Base-by-base conservation (phyloP, 2,888 invertebrate genomes). In the Ormyrus nitidulus region DNA sequence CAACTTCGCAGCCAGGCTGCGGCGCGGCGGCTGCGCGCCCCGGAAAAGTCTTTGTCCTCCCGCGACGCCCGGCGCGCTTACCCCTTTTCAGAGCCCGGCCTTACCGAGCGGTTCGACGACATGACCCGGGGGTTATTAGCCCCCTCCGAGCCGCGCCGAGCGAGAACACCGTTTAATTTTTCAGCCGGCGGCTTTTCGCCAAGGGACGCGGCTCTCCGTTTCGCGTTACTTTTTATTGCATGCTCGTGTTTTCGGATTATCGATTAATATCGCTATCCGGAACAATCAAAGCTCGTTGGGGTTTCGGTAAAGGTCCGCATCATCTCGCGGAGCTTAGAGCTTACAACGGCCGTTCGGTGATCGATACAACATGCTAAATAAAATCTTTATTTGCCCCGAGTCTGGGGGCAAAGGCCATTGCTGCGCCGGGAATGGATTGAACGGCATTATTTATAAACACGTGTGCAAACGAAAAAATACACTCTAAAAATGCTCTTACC, bases 11-110 rank as follows among this genome's bases (percentile, higher is more conserved):
- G 9, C 71, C 51, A 51, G 56, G 13, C 56, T 56, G 54, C 44
- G 61, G 44, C 76, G 54, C 59, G n/a, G 34, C 53, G 64, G 13
- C 53, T 44, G 73, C 71, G 78, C 70, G 81, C 81, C 81, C 77
- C 81, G 73, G 75, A 73, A 79, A 79, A 80, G 74, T 79, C 75
- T 81, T 77, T 73, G 79, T 69, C 78, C 78, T 77, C 77, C n/a
- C 64, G 56, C 11, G 59, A 46, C 70, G 48, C 11, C 34, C 34
- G 34, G 34, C 71, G 53, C 53, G 49, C 9, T 34, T 58, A 11
- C 58, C 6, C 11, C 34, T 34, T 34, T 34, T 34, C 34, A 4
- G 62, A 11, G 65, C 78, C 66, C 51, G 66, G 56, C 34, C 34
- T 34, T 34, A 34, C 34, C 34, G 34, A 34, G 34, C 34, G 34